Evolutionary conservation across 2,113 vertebrate genomes (phyloP).

Genomic region (Mesoclemmys tuberculata): DNA sequence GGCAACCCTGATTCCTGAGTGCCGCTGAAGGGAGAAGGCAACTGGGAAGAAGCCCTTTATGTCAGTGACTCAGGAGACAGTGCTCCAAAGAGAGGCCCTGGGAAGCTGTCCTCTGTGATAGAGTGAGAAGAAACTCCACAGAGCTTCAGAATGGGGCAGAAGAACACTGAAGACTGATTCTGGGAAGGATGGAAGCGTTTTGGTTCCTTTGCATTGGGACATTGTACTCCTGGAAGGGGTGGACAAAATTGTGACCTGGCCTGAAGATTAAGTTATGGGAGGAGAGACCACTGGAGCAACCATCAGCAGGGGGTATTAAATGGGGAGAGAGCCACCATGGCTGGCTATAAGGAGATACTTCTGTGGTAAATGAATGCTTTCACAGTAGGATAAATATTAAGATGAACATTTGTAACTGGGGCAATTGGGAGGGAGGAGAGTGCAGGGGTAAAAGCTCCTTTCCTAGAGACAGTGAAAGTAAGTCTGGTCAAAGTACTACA

Average conservation of each 20-base stretch:
- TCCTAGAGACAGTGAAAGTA: conserved; percentile 16
- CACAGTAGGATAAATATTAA: conserved; percentile 10
- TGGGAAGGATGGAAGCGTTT: not conserved
- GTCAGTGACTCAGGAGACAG: not conserved
- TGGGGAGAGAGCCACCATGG: not conserved
- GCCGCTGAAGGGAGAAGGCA: not conserved
- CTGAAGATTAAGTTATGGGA: not conserved
- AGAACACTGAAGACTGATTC: not conserved
- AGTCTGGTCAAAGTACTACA: fast-evolving
- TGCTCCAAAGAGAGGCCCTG: not conserved
- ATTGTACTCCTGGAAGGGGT: not conserved
- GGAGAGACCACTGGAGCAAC: not conserved
- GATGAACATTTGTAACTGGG: not conserved
- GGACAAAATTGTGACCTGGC: not conserved
- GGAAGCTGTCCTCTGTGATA: not conserved
- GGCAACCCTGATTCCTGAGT: not conserved
- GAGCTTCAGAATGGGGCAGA: not conserved
- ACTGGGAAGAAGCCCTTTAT: not conserved
- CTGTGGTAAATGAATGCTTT: not conserved
- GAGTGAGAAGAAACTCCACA: not conserved
- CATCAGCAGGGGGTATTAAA: not conserved
- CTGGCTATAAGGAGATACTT: not conserved
- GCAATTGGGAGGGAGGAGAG: not conserved
- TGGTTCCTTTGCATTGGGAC: not conserved
- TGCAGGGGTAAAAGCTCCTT: not conserved